phyloP scores from a whole-genome alignment of 2,888 invertebrate genomes.

The Amphipyra berbera region DNA sequence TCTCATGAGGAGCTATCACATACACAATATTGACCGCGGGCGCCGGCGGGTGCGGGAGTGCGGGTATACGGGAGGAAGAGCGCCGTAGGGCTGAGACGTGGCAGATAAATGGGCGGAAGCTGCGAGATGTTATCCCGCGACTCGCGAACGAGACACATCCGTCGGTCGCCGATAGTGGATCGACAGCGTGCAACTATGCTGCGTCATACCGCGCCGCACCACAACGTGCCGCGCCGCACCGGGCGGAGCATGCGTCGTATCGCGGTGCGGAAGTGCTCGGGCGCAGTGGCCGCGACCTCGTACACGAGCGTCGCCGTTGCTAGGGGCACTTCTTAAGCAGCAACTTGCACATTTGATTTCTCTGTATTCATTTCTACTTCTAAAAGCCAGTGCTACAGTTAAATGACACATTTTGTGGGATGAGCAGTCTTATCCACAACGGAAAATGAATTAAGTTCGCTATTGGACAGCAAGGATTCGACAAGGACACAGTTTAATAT shows the following conservation, averaged over 20 bases:
- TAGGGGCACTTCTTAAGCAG: neutral
- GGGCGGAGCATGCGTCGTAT: neutral
- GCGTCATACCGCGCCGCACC: neutral
- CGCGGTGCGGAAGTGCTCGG: neutral
- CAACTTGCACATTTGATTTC: neutral
- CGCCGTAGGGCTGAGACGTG: slow-evolving; percentile 46
- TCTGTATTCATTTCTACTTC: neutral
- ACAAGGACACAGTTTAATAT: too few relatives aligned
- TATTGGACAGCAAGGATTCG: too few relatives aligned
- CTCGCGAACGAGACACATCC: slow-evolving; percentile 63
- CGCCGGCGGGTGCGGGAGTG: neutral
- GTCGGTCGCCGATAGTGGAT: slow-evolving; percentile 56
- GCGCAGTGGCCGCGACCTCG: neutral
- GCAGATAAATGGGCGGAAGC: slow-evolving; percentile 74
- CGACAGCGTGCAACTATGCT: slow-evolving; percentile 46
- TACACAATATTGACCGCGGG: neutral
- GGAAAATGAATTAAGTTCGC: too few relatives aligned
- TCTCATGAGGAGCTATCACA: neutral
- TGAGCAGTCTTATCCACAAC: too few relatives aligned
- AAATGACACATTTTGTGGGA: neutral
- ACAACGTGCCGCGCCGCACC: neutral
- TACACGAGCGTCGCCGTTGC: neutral
- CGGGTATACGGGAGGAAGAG: slow-evolving; percentile 4
- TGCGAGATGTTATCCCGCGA: slow-evolving; percentile 63
- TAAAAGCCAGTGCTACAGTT: neutral